Conservation (phyloP, 2,888 invertebrate species). For the Aricia artaxerxes region DNA sequence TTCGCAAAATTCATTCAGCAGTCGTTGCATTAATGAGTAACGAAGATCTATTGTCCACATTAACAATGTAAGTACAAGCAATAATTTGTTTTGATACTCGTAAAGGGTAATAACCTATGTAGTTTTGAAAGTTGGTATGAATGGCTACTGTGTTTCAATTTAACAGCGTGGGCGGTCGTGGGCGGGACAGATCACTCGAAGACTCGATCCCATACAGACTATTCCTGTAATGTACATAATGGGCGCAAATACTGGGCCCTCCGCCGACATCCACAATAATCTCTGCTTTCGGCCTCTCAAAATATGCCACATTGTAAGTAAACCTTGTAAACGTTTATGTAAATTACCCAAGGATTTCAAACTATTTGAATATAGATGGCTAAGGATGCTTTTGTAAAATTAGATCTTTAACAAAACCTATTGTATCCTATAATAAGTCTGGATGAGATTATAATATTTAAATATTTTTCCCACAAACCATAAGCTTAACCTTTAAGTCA, state of each 20-base stretch:
- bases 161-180: neutral
- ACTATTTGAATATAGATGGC: too few species aligned
- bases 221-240: neutral
- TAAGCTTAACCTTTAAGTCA: too few species aligned
- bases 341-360: neutral
- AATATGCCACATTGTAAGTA: neutral
- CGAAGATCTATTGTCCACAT: neutral
- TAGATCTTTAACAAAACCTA: too few species aligned
- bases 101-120: neutral
- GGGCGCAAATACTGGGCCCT: neutral
- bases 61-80: neutral
- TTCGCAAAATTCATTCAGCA: too few species aligned
- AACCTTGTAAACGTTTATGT: neutral
- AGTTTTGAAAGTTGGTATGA: neutral
- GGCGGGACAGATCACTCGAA: neutral
- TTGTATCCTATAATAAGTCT: too few species aligned
- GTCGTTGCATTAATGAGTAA: too few species aligned
- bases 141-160: neutral
- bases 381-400: too few species aligned
- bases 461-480: too few species aligned
- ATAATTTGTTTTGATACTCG: neutral
- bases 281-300: neutral
- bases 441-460: too few species aligned
- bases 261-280: neutral
- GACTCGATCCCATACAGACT: neutral